Percentiles rank a stretch among this genome's conserved stretches.
These are phyloP conservation scores for Cryptocephalus moraei DNA, from an alignment of 2,888 invertebrate genomes.

Conservation along the genomic window DNA sequence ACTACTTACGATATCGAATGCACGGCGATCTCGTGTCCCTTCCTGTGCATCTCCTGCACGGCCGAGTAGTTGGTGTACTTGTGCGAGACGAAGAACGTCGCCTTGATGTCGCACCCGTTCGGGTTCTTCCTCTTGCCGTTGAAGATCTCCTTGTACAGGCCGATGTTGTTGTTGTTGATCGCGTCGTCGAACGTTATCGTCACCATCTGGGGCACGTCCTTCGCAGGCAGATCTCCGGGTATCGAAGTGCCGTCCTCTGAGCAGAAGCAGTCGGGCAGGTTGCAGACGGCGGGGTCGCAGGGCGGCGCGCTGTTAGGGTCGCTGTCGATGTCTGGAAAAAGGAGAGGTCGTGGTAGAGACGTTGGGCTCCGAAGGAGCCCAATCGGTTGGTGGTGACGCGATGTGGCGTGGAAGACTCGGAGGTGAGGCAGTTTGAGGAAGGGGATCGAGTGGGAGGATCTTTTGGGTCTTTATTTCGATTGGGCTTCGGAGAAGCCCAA, in stretches of 20 bases:
- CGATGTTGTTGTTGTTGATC: slow-evolving; percentile 91
- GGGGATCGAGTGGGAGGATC: no score
- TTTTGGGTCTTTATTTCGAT: no score
- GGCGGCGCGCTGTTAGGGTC: slow-evolving; percentile 89
- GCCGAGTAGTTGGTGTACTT: slow-evolving; percentile 90
- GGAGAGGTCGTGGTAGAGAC: no score
- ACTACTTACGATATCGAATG: slow-evolving; percentile 88
- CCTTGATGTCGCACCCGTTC: slow-evolving; percentile 87
- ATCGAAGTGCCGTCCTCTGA: slow-evolving; percentile 83
- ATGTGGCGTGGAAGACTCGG: no score
- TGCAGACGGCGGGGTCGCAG: slow-evolving; percentile 77
- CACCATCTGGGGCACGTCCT: slow-evolving; percentile 89
- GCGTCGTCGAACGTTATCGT: slow-evolving; percentile 91
- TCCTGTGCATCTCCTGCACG: slow-evolving; percentile 82
- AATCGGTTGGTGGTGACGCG: no score
- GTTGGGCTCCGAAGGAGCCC: no score
- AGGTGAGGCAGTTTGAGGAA: no score
- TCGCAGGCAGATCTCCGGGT: slow-evolving; percentile 72
- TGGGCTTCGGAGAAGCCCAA: no score
- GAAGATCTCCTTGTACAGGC: slow-evolving; percentile 86
- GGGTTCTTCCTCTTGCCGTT: slow-evolving; percentile 82
- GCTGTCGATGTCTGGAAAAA: slow-evolving; percentile 76
- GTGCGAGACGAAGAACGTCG: slow-evolving; percentile 86
- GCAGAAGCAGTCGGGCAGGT: slow-evolving; percentile 87
- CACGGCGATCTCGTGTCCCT: slow-evolving; percentile 88